Conservation (phyloP, 2,888 invertebrate genomes). For the Mantis religiosa region DNA sequence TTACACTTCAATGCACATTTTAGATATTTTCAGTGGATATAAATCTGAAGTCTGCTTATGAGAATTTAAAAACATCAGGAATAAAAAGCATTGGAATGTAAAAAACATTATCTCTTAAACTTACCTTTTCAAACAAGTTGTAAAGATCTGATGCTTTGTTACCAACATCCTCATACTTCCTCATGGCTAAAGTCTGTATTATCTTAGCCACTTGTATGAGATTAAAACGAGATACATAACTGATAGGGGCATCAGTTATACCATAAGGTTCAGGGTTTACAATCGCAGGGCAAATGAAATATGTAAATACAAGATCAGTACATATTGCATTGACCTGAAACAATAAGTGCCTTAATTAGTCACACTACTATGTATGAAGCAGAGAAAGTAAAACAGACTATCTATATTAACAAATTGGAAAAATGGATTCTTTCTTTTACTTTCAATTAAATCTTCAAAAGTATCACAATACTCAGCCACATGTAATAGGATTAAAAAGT, state of each 20-base stretch:
- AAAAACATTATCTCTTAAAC: background rate
- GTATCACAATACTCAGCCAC: no score
- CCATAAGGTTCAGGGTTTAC: slow-evolving; percentile 95
- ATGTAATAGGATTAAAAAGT: no score
- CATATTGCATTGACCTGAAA: slow-evolving; percentile 59
- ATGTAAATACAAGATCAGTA: slow-evolving; percentile 87
- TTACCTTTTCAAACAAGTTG: slow-evolving; percentile 67
- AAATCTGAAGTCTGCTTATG: no score
- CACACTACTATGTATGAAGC: no score
- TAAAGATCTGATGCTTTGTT: slow-evolving; percentile 71
- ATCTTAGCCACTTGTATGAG: slow-evolving; percentile 88
- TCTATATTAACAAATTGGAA: no score
- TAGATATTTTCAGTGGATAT: no score
- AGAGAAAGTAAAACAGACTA: no score
- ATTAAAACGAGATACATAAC: slow-evolving; percentile 85
- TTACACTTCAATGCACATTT: no score
- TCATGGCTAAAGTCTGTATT: slow-evolving; percentile 83
- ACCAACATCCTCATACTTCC: slow-evolving; percentile 72
- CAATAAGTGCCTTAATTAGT: background rate
- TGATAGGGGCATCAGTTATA: slow-evolving; percentile 87
- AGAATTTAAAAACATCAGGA: no score
- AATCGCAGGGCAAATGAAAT: slow-evolving; percentile 94
- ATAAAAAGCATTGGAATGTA: no score
- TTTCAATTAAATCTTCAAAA: no score
- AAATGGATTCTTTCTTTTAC: no score